Conservation (phyloP, 2,113 vertebrate species). For the Setophaga petechia region DNA sequence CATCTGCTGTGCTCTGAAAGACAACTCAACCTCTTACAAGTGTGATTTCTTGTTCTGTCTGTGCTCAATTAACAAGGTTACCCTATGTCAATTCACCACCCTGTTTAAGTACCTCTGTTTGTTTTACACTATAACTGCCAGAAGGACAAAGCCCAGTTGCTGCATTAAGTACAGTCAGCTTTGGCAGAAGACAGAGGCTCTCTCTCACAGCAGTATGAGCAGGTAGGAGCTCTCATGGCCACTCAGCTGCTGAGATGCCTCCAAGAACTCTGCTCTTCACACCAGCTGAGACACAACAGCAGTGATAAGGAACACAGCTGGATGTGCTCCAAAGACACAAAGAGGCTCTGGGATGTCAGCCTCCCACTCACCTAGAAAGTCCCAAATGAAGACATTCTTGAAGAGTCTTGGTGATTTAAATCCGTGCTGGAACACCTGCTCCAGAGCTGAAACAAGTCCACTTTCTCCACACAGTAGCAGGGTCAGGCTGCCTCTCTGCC, state of each 20-base stretch:
- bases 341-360: neutral
- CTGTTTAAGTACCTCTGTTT: neutral
- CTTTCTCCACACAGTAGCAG: constrained; percentile 94
- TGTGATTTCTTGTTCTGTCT: neutral
- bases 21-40: neutral
- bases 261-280: neutral
- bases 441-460: constrained; percentile 93
- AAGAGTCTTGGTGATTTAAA: constrained; percentile 97
- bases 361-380: constrained; percentile 88
- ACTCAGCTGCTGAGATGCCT: neutral
- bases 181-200: neutral
- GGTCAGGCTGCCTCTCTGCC: constrained; percentile 90
- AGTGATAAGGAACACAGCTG: neutral
- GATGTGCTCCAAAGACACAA: neutral
- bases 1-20: neutral
- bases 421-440: constrained; percentile 97
- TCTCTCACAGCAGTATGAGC: neutral
- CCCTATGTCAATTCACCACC: neutral
- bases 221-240: neutral
- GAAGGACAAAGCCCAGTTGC: neutral
- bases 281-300: neutral
- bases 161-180: neutral
- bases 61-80: neutral
- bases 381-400: constrained; percentile 99
- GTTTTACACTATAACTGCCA: neutral